Conservation (phyloP, 92 coral and sea anemone genomes). For the Umimayanthus kanabou region DNA sequence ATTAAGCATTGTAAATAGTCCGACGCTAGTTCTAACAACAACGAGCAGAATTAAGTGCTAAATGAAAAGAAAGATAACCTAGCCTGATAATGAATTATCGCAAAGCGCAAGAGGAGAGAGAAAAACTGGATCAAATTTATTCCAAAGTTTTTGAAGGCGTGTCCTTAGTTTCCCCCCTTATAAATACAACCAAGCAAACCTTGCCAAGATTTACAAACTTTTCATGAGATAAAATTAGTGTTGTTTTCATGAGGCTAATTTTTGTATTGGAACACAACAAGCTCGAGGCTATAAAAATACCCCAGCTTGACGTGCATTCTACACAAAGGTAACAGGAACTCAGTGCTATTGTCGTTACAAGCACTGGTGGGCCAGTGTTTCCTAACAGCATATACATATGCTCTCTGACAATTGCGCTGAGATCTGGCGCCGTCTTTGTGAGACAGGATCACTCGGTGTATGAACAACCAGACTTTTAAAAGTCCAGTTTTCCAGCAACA, state of each 20-base stretch:
- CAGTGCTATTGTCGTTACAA: neutral
- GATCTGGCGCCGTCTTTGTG: neutral
- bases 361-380: neutral
- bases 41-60: neutral
- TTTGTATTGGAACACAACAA: neutral
- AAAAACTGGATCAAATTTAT: neutral
- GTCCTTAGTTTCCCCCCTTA: too few species aligned
- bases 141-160: neutral
- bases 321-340: neutral
- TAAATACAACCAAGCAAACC: neutral
- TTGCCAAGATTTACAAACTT: neutral
- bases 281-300: neutral
- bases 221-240: neutral
- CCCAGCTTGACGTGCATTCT: slow-evolving; percentile 6
- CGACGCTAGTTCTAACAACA: neutral
- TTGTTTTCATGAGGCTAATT: neutral
- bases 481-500: neutral
- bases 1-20: neutral
- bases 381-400: neutral
- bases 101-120: neutral
- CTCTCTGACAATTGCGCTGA: neutral
- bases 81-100: neutral
- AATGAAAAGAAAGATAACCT: neutral
- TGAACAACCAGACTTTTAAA: neutral
- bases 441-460: neutral